Percentiles rank a stretch among this genome's conserved stretches.
These are phyloP conservation scores for Nephila pilipes DNA, from an alignment of 1,140 invertebrate genomes.

Conservation along the genomic window DNA sequence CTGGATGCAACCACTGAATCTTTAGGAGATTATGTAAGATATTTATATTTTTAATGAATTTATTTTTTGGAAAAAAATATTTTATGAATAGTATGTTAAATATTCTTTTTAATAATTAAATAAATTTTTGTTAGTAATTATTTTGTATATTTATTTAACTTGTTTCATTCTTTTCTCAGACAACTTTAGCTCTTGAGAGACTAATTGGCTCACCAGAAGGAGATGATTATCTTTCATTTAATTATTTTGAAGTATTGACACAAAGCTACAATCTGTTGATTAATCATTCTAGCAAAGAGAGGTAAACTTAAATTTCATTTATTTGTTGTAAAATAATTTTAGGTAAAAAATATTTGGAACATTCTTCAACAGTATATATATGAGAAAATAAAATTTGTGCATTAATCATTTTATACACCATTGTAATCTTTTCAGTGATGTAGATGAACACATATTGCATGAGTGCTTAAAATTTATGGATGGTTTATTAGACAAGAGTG, in stretches of 20 bases:
- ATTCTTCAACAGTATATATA: neutral
- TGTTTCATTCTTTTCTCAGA: neutral
- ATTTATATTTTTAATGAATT: too few relatives aligned
- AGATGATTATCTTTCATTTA: slow-evolving; percentile 85
- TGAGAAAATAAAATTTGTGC: neutral
- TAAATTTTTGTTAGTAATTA: neutral
- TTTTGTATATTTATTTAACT: neutral
- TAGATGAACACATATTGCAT: slow-evolving; percentile 87
- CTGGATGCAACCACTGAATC: slow-evolving; percentile 89
- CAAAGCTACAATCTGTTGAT: slow-evolving; percentile 86
- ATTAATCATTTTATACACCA: neutral
- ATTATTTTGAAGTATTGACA: slow-evolving; percentile 86
- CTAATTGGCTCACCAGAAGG: slow-evolving; percentile 85
- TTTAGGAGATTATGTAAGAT: slow-evolving; percentile 84
- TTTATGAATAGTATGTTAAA: neutral
- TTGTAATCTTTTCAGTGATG: slow-evolving; percentile 80
- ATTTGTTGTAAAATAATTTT: too few relatives aligned
- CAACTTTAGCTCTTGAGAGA: slow-evolving; percentile 82
- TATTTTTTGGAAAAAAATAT: neutral
- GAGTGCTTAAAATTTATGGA: slow-evolving; percentile 91
- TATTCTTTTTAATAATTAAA: neutral
- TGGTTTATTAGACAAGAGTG: slow-evolving; percentile 88
- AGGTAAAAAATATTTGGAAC: too few relatives aligned
- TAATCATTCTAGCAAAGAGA: slow-evolving; percentile 80
- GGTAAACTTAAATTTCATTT: too few relatives aligned